phyloP scores from a whole-genome alignment of 1,140 invertebrate genomes.

The Goniozus legneri region DNA sequence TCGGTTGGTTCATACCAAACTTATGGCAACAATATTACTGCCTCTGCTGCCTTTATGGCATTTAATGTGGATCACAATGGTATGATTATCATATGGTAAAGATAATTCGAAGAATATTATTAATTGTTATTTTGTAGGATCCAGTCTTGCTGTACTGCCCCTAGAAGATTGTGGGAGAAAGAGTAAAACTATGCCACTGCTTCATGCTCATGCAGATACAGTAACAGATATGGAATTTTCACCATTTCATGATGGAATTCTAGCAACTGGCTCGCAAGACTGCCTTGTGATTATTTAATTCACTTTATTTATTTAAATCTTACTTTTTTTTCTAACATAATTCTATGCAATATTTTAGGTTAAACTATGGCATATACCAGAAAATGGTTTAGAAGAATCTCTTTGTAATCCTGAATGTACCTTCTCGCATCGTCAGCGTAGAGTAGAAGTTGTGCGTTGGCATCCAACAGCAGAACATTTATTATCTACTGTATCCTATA shows the following conservation, averaged over 20 bases:
- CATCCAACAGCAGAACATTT: conserved; percentile 84
- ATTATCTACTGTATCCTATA: conserved; percentile 76
- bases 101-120: neutral
- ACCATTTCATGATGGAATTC: conserved; percentile 87
- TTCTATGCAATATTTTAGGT: conserved; percentile 55
- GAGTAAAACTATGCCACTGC: conserved; percentile 76
- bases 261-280: conserved; percentile 89
- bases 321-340: conserved; percentile 6
- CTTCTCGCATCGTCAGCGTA: conserved; percentile 74
- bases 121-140: conserved; percentile 56
- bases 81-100: conserved; percentile 23
- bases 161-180: conserved; percentile 83
- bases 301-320: conserved; percentile 5
- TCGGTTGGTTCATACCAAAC: conserved; percentile 87
- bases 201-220: conserved; percentile 83
- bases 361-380: conserved; percentile 83
- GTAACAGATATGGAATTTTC: conserved; percentile 95
- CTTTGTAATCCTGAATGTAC: conserved; percentile 75
- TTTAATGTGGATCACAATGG: conserved; percentile 85
- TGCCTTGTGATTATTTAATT: conserved; percentile 64
- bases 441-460: conserved; percentile 83
- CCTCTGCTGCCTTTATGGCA: conserved; percentile 88
- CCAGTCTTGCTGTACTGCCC: conserved; percentile 81
- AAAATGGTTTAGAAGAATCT: conserved; percentile 73
- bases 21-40: conserved; percentile 90